Percentiles rank a stretch among this genome's conserved stretches.
Conservation (phyloP, 2,888 invertebrate species). For the Drosophila vallismaia region DNA sequence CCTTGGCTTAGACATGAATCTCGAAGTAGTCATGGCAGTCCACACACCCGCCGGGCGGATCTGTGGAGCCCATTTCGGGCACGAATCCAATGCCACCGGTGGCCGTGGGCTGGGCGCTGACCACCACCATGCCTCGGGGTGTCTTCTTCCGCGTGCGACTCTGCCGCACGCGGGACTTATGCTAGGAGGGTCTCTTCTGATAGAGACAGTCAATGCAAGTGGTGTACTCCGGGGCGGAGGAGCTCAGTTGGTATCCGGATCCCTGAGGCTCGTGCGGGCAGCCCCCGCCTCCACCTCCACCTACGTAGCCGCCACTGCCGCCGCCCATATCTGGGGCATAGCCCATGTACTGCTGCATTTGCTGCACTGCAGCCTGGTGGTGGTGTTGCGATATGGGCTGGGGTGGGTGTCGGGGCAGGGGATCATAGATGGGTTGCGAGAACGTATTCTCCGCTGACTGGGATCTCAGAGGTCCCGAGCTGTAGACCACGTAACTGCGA, state of each 20-base stretch:
- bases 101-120: conserved; percentile 60
- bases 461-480: conserved; percentile 80
- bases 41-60: conserved; percentile 80
- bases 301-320: conserved; percentile 6
- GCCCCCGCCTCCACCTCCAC: conserved; percentile 34
- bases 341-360: conserved; percentile 39
- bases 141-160: conserved; percentile 87
- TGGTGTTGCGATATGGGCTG: conserved; percentile 18
- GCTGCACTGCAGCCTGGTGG: conserved; percentile 18
- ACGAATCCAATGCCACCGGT: conserved; percentile 57
- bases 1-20: conserved; percentile 86
- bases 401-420: conserved; percentile 77
- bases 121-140: conserved; percentile 81
- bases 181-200: conserved; percentile 87
- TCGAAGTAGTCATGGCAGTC: conserved; percentile 85
- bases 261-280: conserved; percentile 62
- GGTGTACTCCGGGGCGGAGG: conserved; percentile 87
- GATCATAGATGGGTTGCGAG: conserved; percentile 84
- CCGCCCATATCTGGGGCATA: conserved; percentile 54
- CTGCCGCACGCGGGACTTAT: conserved; percentile 86
- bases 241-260: conserved; percentile 74
- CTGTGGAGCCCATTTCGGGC: conserved; percentile 58
- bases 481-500: conserved; percentile 81
- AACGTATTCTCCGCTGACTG: conserved; percentile 84
- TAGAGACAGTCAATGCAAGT: conserved; percentile 90